These are phyloP conservation scores for Oryzias celebensis DNA, from an alignment of 2,113 vertebrate species.

Conservation along the genomic window DNA sequence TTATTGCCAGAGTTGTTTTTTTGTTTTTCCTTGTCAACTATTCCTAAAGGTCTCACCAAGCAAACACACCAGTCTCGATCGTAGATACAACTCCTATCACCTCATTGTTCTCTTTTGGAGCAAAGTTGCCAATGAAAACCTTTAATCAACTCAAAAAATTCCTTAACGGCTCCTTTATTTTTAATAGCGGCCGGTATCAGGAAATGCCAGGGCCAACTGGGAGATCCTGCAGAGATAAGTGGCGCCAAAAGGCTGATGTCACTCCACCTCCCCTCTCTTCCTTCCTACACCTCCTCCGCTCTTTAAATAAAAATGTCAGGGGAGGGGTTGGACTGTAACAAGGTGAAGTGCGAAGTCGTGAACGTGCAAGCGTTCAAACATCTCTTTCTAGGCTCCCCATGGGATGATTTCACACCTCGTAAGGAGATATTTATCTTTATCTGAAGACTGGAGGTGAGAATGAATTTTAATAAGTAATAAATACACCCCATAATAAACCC, in stretches of 20 bases:
- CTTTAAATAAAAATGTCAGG: constrained; percentile 24
- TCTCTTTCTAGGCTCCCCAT: no score
- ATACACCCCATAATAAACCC: no score
- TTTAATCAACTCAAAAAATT: constrained; percentile 8
- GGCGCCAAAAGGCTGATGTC: constrained; percentile 59
- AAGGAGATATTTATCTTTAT: no score
- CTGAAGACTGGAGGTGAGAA: no score
- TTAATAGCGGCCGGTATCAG: constrained; percentile 41
- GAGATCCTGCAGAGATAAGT: constrained; percentile 70
- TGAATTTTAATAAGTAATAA: no score
- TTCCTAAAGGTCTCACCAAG: no score
- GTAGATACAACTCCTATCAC: constrained; percentile 1
- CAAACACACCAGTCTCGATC: not conserved
- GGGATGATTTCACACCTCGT: no score
- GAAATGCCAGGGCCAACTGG: constrained; percentile 66
- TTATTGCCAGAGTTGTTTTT: no score
- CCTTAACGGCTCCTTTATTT: constrained; percentile 8
- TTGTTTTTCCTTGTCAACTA: no score
- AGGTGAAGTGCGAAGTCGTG: constrained; percentile 14
- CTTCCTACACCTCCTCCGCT: constrained; percentile 1
- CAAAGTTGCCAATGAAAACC: not conserved
- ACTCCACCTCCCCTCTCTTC: constrained; percentile 48
- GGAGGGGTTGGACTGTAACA: constrained; percentile 38
- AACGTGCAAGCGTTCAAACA: constrained; percentile 3
- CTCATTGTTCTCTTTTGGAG: not conserved